Base-by-base conservation (phyloP, 2,797 vertebrate species). In the Pseudochaenichthys georgianus region DNA sequence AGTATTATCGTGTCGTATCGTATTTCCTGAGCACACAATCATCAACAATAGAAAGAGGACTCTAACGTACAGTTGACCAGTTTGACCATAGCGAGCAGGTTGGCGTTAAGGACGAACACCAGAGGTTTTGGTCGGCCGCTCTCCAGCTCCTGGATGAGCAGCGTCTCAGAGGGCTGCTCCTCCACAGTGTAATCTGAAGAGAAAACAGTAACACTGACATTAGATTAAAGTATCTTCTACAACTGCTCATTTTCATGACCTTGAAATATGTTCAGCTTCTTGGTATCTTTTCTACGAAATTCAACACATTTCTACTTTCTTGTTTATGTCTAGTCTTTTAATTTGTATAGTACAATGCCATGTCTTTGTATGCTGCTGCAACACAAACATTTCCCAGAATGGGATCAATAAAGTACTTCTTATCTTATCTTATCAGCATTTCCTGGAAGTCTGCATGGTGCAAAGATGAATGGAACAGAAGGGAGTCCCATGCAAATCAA, bases 51-150 rank as follows among this genome's bases (percentile, higher is more conserved):
- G 10, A 60, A 13, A 73, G 34, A 38, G 2, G 1, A 38, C 1
- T 38, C 34, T 38, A 57, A 89, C 93, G 6, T 87, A 99, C 98
- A 99, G 92, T 99, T 99, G 86, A 99, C 98, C 85, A 99, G 95
- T 94, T 99, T 99, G 92, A 99, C 97, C 96, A 99, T 97, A 80
- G 97, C 97, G 66, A 99, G 95, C 79, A 99, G 95, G 93, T 99
- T 99, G 83, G 98, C 98, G 75, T 99, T 99, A 90, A 99, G 96
- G 87, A 99, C 98, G 92, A 99, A 99, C 51, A 99, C 97, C 86
- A 99, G 94, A 41, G 98, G 97, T 64, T 97, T 98, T 46, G 97
- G 96, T 55, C 96, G 95, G 75, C 97, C 96, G 53, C 97, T 96
- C 83, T 99, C 98, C 92, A 99, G 78, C 81, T 99, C 98, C 89